phyloP scores from a whole-genome alignment of 2,797 vertebrate genomes.

The Microchirus variegatus region DNA sequence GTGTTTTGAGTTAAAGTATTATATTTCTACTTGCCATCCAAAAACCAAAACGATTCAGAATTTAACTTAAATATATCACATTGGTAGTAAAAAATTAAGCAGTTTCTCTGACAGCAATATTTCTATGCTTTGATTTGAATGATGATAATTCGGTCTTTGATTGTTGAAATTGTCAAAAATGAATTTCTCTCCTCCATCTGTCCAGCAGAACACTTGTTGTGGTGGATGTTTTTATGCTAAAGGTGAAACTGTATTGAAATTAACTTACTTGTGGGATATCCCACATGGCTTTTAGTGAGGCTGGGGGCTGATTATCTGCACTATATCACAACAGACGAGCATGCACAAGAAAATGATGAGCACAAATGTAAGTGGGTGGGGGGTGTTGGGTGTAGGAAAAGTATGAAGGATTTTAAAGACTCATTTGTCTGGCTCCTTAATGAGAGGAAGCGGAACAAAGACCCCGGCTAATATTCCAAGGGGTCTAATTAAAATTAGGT shows the following conservation, averaged over 20 bases:
- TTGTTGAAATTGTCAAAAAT: not conserved
- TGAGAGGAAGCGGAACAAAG: constrained; percentile 89
- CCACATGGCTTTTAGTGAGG: constrained; percentile 32
- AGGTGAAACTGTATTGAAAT: constrained; percentile 16
- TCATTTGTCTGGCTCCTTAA: constrained; percentile 89
- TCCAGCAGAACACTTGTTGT: not conserved
- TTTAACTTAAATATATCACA: too few relatives aligned
- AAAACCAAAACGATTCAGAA: too few relatives aligned
- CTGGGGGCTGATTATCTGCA: constrained; percentile 53
- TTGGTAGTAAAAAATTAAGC: too few relatives aligned
- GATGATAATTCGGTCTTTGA: not conserved
- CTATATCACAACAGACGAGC: constrained; percentile 57
- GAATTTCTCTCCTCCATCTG: not conserved
- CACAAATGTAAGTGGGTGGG: constrained; percentile 36
- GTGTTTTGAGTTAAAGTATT: too few relatives aligned
- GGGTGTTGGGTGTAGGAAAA: constrained; percentile 16
- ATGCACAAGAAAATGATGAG: constrained; percentile 50
- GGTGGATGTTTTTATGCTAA: constrained; percentile 7
- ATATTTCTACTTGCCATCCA: too few relatives aligned
- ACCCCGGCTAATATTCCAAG: constrained; percentile 90
- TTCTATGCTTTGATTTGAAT: not conserved
- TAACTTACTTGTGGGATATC: constrained; percentile 36
- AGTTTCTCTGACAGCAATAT: too few relatives aligned
- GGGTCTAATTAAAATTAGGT: constrained; percentile 96
- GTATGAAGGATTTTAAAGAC: constrained; percentile 78